A percentile compares a stretch with the other conserved stretches of the same genome.
phyloP scores from a whole-genome alignment of 1,140 invertebrate genomes.

The Psix sp. region DNA sequence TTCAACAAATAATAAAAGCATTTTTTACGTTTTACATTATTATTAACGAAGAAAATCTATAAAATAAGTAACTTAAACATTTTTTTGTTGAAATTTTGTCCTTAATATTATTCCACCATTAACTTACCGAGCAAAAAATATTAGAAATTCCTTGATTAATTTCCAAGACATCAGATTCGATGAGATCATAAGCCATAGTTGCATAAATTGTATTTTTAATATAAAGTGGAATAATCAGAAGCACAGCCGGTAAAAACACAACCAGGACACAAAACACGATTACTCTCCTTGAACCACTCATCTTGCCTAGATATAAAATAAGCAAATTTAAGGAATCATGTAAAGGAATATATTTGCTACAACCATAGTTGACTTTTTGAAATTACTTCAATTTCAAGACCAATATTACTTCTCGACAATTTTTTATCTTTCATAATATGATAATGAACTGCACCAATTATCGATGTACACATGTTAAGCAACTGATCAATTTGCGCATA shows the following conservation, averaged over 20 bases:
- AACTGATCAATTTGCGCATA: not conserved
- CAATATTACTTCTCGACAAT: not conserved
- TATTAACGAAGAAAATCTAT: too few relatives aligned
- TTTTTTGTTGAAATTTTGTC: too few relatives aligned
- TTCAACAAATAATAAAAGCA: not conserved
- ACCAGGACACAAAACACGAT: constrained; percentile 85
- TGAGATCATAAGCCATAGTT: constrained; percentile 85
- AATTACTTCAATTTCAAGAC: too few relatives aligned
- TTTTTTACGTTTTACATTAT: not conserved
- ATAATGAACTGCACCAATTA: not conserved
- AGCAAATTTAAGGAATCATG: constrained; percentile 1
- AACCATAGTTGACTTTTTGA: constrained; percentile 4
- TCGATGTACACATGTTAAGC: not conserved
- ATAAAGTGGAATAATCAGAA: constrained; percentile 86
- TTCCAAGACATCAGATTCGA: constrained; percentile 88
- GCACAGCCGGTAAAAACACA: constrained; percentile 82
- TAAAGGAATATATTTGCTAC: not conserved
- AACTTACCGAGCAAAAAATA: constrained; percentile 82
- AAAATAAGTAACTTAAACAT: too few relatives aligned
- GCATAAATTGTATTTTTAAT: constrained; percentile 84
- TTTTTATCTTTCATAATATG: too few relatives aligned
- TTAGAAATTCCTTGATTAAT: constrained; percentile 86
- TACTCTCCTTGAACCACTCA: constrained; percentile 86
- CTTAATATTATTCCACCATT: too few relatives aligned
- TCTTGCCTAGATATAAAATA: constrained; percentile 75